These are phyloP conservation scores for Andrena camellia DNA, from an alignment of 2,888 invertebrate genomes.

Conservation along the genomic window DNA sequence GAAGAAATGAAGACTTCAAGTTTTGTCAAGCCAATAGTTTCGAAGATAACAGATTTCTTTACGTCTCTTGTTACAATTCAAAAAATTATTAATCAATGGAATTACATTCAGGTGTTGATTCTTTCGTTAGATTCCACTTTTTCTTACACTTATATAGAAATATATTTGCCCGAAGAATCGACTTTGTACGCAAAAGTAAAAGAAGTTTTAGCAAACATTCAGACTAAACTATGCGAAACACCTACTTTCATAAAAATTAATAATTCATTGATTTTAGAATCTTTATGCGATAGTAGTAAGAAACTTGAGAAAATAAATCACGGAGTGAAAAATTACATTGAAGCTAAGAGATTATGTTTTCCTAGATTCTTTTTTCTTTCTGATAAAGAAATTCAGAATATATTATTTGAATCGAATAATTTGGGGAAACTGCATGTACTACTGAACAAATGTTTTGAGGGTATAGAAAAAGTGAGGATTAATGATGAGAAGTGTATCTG, in stretches of 20 bases:
- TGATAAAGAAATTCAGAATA: slow-evolving; percentile 90
- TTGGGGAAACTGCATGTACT: slow-evolving; percentile 88
- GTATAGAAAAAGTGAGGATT: slow-evolving; percentile 87
- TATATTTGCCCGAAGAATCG: slow-evolving; percentile 89
- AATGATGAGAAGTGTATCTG: slow-evolving; percentile 86
- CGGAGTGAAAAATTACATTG: slow-evolving; percentile 89
- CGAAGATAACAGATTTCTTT: slow-evolving; percentile 70
- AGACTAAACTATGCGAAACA: slow-evolving; percentile 69
- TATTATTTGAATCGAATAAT: slow-evolving; percentile 90
- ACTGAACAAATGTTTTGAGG: slow-evolving; percentile 90
- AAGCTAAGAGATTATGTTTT: slow-evolving; percentile 89
- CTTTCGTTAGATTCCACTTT: slow-evolving; percentile 89
- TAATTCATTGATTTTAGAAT: slow-evolving; percentile 73
- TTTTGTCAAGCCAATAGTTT: slow-evolving; percentile 87
- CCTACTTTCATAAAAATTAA: slow-evolving; percentile 75
- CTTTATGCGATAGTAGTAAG: slow-evolving; percentile 84
- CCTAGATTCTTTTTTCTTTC: slow-evolving; percentile 92
- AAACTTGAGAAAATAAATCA: slow-evolving; percentile 88
- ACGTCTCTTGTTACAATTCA: slow-evolving; percentile 85
- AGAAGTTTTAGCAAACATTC: slow-evolving; percentile 85
- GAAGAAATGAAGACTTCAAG: slow-evolving; percentile 87
- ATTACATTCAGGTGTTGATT: slow-evolving; percentile 89
- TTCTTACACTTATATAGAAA: slow-evolving; percentile 88
- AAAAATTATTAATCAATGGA: slow-evolving; percentile 88
- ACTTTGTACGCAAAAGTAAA: slow-evolving; percentile 87